A percentile compares a stretch with the other conserved stretches of the same genome.
Conservation (phyloP, 2,797 vertebrate species). For the Acanthurus leucopareius region DNA sequence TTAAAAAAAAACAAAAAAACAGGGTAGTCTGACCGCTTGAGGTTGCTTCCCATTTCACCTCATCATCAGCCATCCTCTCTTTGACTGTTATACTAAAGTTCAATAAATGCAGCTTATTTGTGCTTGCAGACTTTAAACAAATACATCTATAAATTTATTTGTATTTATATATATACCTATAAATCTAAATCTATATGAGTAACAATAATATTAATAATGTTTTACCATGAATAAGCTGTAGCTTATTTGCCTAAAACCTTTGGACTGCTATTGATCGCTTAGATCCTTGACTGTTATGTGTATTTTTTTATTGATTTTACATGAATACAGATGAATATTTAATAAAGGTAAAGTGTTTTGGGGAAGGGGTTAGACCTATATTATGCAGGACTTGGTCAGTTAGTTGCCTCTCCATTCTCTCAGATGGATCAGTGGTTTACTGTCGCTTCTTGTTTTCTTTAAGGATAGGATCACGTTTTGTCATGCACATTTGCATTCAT, state of each 20-base stretch:
- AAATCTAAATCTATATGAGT: slow-evolving; percentile 89
- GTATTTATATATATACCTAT: slow-evolving; percentile 87
- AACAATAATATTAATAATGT: slow-evolving; percentile 90
- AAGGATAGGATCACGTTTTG: slow-evolving; percentile 77
- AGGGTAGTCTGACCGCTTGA: slow-evolving; percentile 87
- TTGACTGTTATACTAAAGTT: slow-evolving; percentile 91
- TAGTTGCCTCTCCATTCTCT: slow-evolving; percentile 87
- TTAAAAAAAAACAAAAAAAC: slow-evolving; percentile 62
- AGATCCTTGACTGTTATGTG: slow-evolving; percentile 92
- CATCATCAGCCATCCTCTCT: slow-evolving; percentile 89
- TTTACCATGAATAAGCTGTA: slow-evolving; percentile 92
- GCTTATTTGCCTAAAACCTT: slow-evolving; percentile 92
- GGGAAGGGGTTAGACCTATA: slow-evolving; percentile 81
- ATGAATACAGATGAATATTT: slow-evolving; percentile 89
- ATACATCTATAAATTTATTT: slow-evolving; percentile 87
- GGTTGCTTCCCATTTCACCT: slow-evolving; percentile 86
- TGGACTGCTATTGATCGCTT: slow-evolving; percentile 91
- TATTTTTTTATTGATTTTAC: slow-evolving; percentile 91
- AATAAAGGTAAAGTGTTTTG: slow-evolving; percentile 86
- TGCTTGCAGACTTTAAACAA: slow-evolving; percentile 90
- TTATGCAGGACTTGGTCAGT: slow-evolving; percentile 90
- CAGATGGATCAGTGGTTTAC: slow-evolving; percentile 82
- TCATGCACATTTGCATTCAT: slow-evolving; percentile 84
- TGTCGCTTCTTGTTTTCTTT: slow-evolving; percentile 79
- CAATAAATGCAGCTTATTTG: slow-evolving; percentile 93